These are phyloP conservation scores for Amphimallon solstitiale DNA, from an alignment of 2,888 invertebrate genomes.

Conservation along the genomic window DNA sequence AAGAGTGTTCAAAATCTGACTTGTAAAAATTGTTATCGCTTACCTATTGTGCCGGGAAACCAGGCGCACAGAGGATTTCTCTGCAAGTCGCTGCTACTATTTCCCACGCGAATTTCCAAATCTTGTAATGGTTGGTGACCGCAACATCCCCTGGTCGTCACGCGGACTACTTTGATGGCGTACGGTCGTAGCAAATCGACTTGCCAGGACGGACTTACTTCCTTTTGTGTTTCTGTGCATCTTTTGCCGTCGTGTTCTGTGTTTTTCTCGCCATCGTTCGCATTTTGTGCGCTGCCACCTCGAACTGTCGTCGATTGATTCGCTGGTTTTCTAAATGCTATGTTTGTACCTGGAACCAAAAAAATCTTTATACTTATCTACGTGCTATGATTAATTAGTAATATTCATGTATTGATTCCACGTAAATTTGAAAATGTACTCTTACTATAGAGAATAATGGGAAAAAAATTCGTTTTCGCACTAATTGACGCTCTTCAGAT, in stretches of 20 bases:
- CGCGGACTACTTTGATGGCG: slow-evolving; percentile 84
- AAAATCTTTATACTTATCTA: neutral
- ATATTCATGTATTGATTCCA: too few relatives aligned
- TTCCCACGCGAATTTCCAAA: slow-evolving; percentile 89
- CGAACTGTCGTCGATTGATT: slow-evolving; percentile 91
- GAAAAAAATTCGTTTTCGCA: too few relatives aligned
- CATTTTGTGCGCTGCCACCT: slow-evolving; percentile 83
- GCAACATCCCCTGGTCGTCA: slow-evolving; percentile 85
- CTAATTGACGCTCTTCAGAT: too few relatives aligned
- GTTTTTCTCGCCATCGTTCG: slow-evolving; percentile 87
- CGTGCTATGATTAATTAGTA: too few relatives aligned
- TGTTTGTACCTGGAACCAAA: slow-evolving; percentile 75
- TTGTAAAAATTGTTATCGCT: slow-evolving; percentile 53
- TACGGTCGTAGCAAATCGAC: slow-evolving; percentile 87
- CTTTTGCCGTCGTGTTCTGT: slow-evolving; percentile 88
- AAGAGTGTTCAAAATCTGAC: neutral
- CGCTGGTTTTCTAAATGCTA: slow-evolving; percentile 85
- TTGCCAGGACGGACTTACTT: slow-evolving; percentile 94
- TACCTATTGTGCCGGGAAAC: slow-evolving; percentile 90
- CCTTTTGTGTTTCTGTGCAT: slow-evolving; percentile 90
- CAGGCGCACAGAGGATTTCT: slow-evolving; percentile 92
- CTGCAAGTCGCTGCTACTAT: slow-evolving; percentile 87
- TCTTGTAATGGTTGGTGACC: slow-evolving; percentile 91
- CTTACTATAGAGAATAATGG: too few relatives aligned
- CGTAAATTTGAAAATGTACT: too few relatives aligned